A percentile compares a stretch with the other conserved stretches of the same genome.
These are phyloP conservation scores for Apis mellifera DNA, from an alignment of 1,140 invertebrate genomes.

Conservation along the genomic window DNA sequence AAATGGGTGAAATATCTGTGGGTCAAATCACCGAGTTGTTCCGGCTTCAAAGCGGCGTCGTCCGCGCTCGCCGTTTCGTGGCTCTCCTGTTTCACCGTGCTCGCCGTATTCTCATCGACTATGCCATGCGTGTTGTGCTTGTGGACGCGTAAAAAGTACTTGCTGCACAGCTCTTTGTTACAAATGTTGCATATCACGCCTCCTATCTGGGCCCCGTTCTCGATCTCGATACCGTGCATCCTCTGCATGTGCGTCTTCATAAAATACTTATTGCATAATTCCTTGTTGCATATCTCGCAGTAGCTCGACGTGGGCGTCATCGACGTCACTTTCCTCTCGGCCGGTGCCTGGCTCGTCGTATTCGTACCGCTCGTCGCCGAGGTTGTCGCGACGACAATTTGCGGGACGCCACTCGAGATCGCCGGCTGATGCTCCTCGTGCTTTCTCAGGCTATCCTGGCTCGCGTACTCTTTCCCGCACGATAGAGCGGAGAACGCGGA, in stretches of 20 bases:
- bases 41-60: slow-evolving; percentile 82
- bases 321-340: slow-evolving; percentile 70
- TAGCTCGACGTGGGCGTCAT: slow-evolving; percentile 91
- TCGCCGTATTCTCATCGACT: slow-evolving; percentile 84
- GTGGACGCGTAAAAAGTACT: slow-evolving; percentile 98
- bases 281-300: slow-evolving; percentile 99
- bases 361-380: slow-evolving; percentile 50
- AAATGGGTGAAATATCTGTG: slow-evolving; percentile 87
- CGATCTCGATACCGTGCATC: slow-evolving; percentile 98
- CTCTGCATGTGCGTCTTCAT: slow-evolving; percentile 99
- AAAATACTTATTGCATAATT: slow-evolving; percentile 99
- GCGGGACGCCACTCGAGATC: slow-evolving; percentile 52
- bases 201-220: slow-evolving; percentile 94
- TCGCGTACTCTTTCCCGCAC: slow-evolving; percentile 84
- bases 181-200: slow-evolving; percentile 98
- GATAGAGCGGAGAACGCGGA: slow-evolving; percentile 78
- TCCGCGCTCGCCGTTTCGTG: slow-evolving; percentile 70
- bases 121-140: slow-evolving; percentile 99
- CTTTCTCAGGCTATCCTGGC: slow-evolving; percentile 82
- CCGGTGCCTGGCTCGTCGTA: slow-evolving; percentile 33
- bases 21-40: slow-evolving; percentile 82
- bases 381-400: slow-evolving; percentile 51
- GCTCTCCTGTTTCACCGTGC: slow-evolving; percentile 51
- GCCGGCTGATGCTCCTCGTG: slow-evolving; percentile 83
- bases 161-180: slow-evolving; percentile 98